Base-by-base conservation (phyloP, 2,113 vertebrate genomes). In the Burhinus bistriatus region DNA sequence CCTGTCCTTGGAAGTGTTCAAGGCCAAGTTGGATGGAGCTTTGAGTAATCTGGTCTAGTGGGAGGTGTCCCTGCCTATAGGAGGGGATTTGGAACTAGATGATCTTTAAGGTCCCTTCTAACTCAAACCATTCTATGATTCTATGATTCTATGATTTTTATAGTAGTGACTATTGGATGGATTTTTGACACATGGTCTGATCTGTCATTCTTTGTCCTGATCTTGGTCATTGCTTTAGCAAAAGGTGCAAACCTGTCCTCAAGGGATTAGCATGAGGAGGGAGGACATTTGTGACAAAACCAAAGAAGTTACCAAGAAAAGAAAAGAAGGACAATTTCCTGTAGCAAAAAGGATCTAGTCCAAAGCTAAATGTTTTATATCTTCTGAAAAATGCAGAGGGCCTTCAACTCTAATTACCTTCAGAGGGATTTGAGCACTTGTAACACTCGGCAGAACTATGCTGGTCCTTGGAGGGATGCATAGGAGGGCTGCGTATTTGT, bases 331-430 rank as follows among this genome's bases (percentile, higher is more conserved):
- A 38, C 15, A 29, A 27, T 73, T 84, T 87, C 32, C 40, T 34
- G 85, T 69, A 78, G 59, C 38, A 81, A 90, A 90, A 92, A 57
- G 4, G 16, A 79, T 82, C 44, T 84, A 23, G 44, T 90, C 65
- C 11, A 2, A 84, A 91, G 61, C 49, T 87, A 78, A 92, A 84
- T 95, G 65, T 90, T 97, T 77, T 61, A 91, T 47, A 76, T 83
- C 54, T 85, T 77, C 76, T 97, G 80, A 90, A 95, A 97, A 96
- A 92, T 89, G 86, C 77, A 81, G 59, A 72, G 23, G 23, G 13
- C 73, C 65, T 96, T 97, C 92, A 89, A 69, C 49, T 88, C 45
- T 68, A 64, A 92, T 90, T 88, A 90, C 20, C 51, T 94, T 81
- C 68, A 87, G 64, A 38, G 78, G 36, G 51, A 58, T 66, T 36